Percentiles rank a stretch among this genome's conserved stretches.
These are phyloP conservation scores for Tetheella fluctuosa DNA, from an alignment of 2,888 invertebrate species.

Conservation along the genomic window DNA sequence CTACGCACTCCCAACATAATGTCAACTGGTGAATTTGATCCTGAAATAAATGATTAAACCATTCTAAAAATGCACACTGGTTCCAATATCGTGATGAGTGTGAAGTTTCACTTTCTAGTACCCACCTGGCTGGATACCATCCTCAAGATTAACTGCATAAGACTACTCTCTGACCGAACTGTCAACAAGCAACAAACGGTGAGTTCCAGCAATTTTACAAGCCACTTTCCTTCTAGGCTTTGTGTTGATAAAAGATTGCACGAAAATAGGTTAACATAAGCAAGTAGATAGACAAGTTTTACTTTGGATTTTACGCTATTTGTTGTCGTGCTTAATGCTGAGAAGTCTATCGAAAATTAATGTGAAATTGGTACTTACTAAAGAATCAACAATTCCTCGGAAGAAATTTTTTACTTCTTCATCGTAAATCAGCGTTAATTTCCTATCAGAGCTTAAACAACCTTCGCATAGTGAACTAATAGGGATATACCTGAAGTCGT, in stretches of 20 bases:
- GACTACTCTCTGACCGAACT: no score
- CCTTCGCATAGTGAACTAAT: conserved; percentile 45
- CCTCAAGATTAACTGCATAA: no score
- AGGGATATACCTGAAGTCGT: conserved; percentile 20
- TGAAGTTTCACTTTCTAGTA: no score
- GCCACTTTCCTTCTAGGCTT: no score
- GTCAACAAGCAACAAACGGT: no score
- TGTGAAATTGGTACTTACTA: conserved; percentile 39
- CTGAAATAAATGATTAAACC: conserved; percentile 6
- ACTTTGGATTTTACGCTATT: no score
- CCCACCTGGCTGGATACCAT: no score
- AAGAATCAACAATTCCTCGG: conserved; percentile 36
- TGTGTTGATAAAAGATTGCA: not conserved
- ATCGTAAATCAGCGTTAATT: conserved; percentile 36
- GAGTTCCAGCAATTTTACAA: no score
- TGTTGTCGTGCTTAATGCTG: no score
- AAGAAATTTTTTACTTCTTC: conserved; percentile 39
- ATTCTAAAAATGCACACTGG: no score
- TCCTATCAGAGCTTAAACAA: conserved; percentile 50
- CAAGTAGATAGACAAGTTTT: no score
- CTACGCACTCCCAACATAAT: conserved; percentile 61
- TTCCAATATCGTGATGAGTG: no score
- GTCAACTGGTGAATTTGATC: conserved; percentile 25
- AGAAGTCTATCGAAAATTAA: conserved; percentile 15
- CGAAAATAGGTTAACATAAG: not conserved